Evolutionary conservation across 2,797 vertebrate species (phyloP), one percentile per base, ranked within the genome.

Genomic region (Sebastes baramenuke): DNA sequence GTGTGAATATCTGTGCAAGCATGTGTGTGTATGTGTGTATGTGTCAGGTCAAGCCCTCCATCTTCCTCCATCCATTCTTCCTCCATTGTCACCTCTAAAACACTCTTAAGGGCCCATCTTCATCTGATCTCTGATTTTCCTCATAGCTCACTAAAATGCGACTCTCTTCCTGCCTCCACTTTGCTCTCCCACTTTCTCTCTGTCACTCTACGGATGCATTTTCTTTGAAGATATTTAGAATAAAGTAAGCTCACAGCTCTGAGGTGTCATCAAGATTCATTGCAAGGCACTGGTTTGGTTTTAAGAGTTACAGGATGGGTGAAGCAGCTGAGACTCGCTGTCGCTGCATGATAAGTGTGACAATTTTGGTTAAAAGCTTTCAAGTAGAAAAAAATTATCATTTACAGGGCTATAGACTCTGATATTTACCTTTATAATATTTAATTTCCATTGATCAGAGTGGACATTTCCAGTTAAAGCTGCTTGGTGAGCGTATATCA

Each of bases 191-290:
- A 62, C 60, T 75, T 79, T 79, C 61, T 79, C 60, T 59, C 65
- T 80, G 78, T 70, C 84, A 84, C 75, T 89, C 83, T 75, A 55
- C 80, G 81, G 72, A 79, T 58, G 64, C 77, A 24, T 75, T 82
- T 18, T 75, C 87, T 93, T 92, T 93, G 90, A 92, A 92, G 87
- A 91, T 90, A 83, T 93, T 87, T 71, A 82, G 68, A 89, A 89
- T 88, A 92, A 91, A 92, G 82, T 83, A 75, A 89, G 85, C 87
- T 89, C 69, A 87, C 85, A 82, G 76, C 86, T 89, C 86, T 61
- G 80, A 78, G 34, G 79, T 90, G 88, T 90, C 91, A 90, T 85
- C 79, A 84, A 81, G 87, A 93, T 89, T 89, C 74, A 83, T 72
- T 77, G 83, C 59, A n/a, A 81, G 46, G 80, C 67, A 49, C 84